Conservation (phyloP, 2,888 invertebrate genomes). For the Aphidoletes aphidimyza region DNA sequence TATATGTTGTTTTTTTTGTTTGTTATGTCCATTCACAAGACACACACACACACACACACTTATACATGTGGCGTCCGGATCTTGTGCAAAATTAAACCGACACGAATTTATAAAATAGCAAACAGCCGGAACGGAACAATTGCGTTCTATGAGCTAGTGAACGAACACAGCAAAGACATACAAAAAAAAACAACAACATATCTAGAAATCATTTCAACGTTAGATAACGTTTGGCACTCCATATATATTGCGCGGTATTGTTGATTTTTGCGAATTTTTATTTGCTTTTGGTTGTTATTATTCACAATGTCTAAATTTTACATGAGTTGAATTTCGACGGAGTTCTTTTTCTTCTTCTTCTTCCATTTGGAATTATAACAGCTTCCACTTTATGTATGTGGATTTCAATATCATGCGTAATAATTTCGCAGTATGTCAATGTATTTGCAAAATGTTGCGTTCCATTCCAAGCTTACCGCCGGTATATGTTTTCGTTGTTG, state of each 20-base stretch:
- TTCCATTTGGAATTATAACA: no score
- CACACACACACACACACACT: background rate
- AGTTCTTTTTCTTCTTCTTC: no score
- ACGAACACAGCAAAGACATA: background rate
- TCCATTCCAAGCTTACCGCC: background rate
- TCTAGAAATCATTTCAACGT: background rate
- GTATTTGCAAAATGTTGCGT: no score
- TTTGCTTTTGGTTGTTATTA: background rate
- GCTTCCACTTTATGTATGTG: no score
- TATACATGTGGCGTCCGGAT: background rate
- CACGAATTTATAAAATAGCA: background rate
- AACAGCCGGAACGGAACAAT: background rate
- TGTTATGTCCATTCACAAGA: no score
- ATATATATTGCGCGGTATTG: background rate
- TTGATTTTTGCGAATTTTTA: background rate
- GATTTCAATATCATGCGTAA: no score
- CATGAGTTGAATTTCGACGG: no score
- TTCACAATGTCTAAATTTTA: no score
- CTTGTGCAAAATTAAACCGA: background rate
- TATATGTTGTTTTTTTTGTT: no score
- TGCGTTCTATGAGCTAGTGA: background rate
- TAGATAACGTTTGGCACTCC: constrained; percentile 4
- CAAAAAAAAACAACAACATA: no score
- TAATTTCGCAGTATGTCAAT: no score
- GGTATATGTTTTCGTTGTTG: background rate